Percentiles rank a stretch among this genome's conserved stretches.
These are phyloP conservation scores for Sinella curviseta DNA, from an alignment of 1,140 invertebrate genomes.

Conservation along the genomic window DNA sequence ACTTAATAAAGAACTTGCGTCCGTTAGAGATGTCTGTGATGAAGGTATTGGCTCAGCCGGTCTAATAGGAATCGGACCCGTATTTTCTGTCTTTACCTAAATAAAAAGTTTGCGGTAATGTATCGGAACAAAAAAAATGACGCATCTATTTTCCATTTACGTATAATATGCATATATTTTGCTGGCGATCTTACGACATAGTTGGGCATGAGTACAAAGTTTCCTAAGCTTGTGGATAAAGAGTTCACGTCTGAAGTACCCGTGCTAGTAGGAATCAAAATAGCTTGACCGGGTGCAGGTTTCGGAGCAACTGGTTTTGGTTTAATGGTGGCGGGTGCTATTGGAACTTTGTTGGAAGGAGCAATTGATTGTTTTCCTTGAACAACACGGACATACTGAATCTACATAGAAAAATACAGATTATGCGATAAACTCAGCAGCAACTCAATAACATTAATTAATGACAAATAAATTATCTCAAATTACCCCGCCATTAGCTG, in stretches of 20 bases:
- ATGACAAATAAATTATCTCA: not conserved
- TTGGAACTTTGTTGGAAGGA: slow-evolving; percentile 45
- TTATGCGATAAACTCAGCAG: not conserved
- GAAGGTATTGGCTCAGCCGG: slow-evolving; percentile 30
- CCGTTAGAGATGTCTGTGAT: slow-evolving; percentile 13
- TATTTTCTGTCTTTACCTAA: slow-evolving; percentile 42
- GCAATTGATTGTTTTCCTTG: slow-evolving; percentile 31
- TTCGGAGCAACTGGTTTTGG: slow-evolving; percentile 46
- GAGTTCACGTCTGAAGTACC: slow-evolving; percentile 29
- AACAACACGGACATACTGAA: slow-evolving; percentile 42
- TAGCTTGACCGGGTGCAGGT: slow-evolving; percentile 42
- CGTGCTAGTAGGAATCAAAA: slow-evolving; percentile 39
- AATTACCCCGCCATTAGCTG: not conserved
- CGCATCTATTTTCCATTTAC: not conserved
- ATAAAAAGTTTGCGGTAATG: no score
- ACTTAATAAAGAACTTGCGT: slow-evolving; percentile 45
- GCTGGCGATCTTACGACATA: slow-evolving; percentile 33
- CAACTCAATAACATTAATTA: not conserved
- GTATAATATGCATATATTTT: not conserved
- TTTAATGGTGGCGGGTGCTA: slow-evolving; percentile 42
- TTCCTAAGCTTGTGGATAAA: slow-evolving; percentile 35
- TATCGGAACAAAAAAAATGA: slow-evolving; percentile 19
- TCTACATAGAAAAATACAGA: not conserved
- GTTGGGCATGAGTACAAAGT: slow-evolving; percentile 46
- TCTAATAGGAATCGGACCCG: slow-evolving; percentile 40